A percentile compares a stretch with the other conserved stretches of the same genome.
Conservation (phyloP, 2,113 vertebrate species). For the Ahaetulla prasina region DNA sequence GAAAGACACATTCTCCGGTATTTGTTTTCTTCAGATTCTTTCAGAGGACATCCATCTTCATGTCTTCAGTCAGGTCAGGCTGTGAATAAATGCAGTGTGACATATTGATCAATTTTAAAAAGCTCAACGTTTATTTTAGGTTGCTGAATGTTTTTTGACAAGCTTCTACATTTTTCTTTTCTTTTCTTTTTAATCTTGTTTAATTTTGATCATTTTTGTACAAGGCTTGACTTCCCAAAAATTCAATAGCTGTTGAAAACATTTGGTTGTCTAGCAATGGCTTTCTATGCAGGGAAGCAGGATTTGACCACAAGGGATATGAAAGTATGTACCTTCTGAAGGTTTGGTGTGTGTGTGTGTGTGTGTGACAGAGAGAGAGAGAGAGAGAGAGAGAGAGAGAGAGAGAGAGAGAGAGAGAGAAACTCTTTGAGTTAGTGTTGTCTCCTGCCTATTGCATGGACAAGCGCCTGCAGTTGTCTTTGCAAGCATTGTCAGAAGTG, state of each 20-base stretch:
- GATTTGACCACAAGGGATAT: neutral
- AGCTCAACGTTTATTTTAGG: slow-evolving; percentile 18
- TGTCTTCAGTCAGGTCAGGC: slow-evolving; percentile 14
- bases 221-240: slow-evolving; percentile 25
- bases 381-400: too few relatives aligned
- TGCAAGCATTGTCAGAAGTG: neutral
- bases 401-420: neutral
- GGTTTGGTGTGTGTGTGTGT: neutral
- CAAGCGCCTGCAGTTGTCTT: neutral
- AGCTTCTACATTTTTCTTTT: slow-evolving; percentile 8
- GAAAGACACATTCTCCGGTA: neutral
- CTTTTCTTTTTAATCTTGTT: slow-evolving; percentile 14
- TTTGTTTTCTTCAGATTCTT: slow-evolving; percentile 31
- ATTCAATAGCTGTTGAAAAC: slow-evolving; percentile 34
- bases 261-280: slow-evolving; percentile 1
- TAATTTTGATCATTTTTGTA: slow-evolving; percentile 41
- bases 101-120: slow-evolving; percentile 26
- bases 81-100: slow-evolving; percentile 2
- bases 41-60: slow-evolving; percentile 14
- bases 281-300: neutral
- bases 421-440: neutral
- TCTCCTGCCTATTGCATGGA: neutral
- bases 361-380: too few relatives aligned
- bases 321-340: neutral
- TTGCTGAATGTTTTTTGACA: slow-evolving; percentile 18